Conservation (phyloP, 2,113 vertebrate species). For the Hucho hucho region DNA sequence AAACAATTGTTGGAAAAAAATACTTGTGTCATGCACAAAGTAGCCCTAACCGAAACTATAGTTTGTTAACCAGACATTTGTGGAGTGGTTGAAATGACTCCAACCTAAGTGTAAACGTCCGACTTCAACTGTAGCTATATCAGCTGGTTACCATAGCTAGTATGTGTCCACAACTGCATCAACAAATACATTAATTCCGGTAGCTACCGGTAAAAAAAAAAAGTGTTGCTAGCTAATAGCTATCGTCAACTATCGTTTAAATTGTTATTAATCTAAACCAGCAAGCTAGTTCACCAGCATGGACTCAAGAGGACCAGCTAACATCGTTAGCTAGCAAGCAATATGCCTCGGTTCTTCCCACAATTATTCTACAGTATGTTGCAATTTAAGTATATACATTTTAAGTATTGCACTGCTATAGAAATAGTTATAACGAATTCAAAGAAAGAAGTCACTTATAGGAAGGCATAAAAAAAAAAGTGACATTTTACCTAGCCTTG, state of each 20-base stretch:
- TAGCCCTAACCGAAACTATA: too few relatives aligned
- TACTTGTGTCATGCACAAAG: too few relatives aligned
- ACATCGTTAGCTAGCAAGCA: not conserved
- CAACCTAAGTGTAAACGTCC: too few relatives aligned
- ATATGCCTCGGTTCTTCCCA: not conserved
- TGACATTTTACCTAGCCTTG: constrained; percentile 10
- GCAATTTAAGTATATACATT: not conserved
- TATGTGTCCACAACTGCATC: not conserved
- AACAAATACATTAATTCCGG: not conserved
- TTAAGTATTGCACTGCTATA: not conserved
- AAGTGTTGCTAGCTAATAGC: too few relatives aligned
- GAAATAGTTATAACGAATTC: not conserved
- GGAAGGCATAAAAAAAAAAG: not conserved
- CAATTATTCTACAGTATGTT: not conserved
- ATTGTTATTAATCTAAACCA: too few relatives aligned
- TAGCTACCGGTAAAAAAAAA: not conserved
- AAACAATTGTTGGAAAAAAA: too few relatives aligned
- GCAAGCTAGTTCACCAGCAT: too few relatives aligned
- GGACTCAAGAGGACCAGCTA: not conserved
- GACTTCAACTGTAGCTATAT: too few relatives aligned
- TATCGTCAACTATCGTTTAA: too few relatives aligned
- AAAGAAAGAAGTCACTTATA: not conserved
- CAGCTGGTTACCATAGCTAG: constrained; percentile 1
- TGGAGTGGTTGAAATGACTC: too few relatives aligned
- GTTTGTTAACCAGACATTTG: too few relatives aligned